Percentiles rank a stretch among this genome's conserved stretches.
Evolutionary conservation across 2,113 vertebrate species (phyloP).

Genomic region (Acrocephalus kingi): DNA sequence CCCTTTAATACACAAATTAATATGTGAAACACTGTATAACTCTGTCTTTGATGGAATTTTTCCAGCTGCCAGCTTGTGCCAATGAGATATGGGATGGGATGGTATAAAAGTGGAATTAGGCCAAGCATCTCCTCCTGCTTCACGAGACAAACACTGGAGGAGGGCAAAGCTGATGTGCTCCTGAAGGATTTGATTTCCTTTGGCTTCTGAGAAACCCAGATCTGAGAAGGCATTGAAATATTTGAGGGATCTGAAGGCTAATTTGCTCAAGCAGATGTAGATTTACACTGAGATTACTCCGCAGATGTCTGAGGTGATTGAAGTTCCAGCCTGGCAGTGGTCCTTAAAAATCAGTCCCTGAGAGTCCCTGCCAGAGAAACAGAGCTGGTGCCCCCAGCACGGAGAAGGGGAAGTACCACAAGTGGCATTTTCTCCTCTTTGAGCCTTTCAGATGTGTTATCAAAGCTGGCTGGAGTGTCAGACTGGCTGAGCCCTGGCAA

Average conservation of each 20-base stretch:
- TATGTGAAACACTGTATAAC: accelerated
- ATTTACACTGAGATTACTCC: not conserved
- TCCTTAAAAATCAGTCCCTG: not conserved
- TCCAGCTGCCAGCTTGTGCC: not conserved
- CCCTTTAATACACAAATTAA: not conserved
- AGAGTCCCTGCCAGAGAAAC: not conserved
- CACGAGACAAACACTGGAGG: accelerated
- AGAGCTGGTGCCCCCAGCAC: not conserved
- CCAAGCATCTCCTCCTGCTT: not conserved
- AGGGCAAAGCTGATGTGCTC: not conserved
- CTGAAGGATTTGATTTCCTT: not conserved
- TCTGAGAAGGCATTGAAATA: not conserved
- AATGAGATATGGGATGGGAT: not conserved
- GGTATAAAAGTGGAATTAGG: not conserved
- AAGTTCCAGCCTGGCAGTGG: not conserved
- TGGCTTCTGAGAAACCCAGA: not conserved
- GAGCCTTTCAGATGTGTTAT: not conserved
- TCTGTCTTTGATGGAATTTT: not conserved
- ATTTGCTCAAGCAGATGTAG: not conserved
- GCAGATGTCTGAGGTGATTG: not conserved
- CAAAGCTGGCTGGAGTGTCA: not conserved
- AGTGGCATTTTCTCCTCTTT: not conserved
- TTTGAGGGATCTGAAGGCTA: not conserved
- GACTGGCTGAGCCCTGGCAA: not conserved
- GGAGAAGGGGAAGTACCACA: not conserved